phyloP scores from a whole-genome alignment of 2,797 vertebrate species.

The Orestias chungarensis region DNA sequence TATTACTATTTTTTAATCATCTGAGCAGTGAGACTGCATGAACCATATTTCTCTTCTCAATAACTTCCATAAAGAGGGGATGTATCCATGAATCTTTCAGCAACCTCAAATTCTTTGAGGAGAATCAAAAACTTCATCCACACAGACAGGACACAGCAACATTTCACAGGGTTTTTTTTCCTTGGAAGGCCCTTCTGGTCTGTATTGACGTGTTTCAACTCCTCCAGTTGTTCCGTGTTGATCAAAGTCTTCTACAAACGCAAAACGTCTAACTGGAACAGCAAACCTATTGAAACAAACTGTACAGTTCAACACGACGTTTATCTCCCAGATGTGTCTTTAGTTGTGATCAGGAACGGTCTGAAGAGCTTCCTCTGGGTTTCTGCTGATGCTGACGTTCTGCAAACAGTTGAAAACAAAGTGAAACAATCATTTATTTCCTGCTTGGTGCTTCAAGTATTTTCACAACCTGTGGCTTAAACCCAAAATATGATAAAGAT shows the following conservation, averaged over 20 bases:
- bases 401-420: slow-evolving; percentile 42
- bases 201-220: accelerated
- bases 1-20: background rate
- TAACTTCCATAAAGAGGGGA: background rate
- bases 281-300: too few species aligned
- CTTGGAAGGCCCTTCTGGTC: background rate
- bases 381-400: slow-evolving; percentile 81
- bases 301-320: too few species aligned
- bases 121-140: background rate
- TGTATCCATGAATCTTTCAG: background rate
- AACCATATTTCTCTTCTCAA: too few species aligned
- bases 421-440: background rate
- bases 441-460: background rate
- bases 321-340: slow-evolving; percentile 22
- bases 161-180: background rate
- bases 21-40: background rate
- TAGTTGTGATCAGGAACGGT: slow-evolving; percentile 80
- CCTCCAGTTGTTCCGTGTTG: background rate
- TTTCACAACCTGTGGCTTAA: background rate
- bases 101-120: background rate
- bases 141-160: background rate
- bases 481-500: background rate
- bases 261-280: background rate
- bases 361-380: slow-evolving; percentile 80
- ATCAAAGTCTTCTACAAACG: background rate